phyloP scores from a whole-genome alignment of 2,113 vertebrate genomes.

The Corythornis vintsioides region DNA sequence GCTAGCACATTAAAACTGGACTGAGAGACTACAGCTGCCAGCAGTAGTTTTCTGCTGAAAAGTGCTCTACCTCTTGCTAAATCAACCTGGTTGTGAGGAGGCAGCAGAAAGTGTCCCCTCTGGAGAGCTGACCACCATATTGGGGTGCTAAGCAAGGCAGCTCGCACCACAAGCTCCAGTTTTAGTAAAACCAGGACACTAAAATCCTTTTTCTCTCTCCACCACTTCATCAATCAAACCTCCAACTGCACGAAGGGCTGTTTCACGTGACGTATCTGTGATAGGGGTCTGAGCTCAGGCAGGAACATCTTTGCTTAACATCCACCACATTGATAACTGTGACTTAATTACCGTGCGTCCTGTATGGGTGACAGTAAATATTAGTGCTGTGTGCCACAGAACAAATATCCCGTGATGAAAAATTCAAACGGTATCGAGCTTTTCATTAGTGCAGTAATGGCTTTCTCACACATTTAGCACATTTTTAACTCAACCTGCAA shows the following conservation, averaged over 20 bases:
- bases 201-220: not conserved
- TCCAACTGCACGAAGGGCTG: not conserved
- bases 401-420: constrained; percentile 66
- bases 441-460: constrained; percentile 68
- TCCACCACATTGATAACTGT: not conserved
- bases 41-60: not conserved
- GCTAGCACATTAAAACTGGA: not conserved
- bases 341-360: constrained; percentile 49
- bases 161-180: not conserved
- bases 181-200: not conserved
- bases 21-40: not conserved
- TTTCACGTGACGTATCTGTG: not conserved
- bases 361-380: constrained; percentile 60
- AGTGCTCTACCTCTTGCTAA: not conserved
- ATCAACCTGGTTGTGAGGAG: not conserved
- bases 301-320: constrained; percentile 39
- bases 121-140: not conserved
- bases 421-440: constrained; percentile 61
- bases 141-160: not conserved
- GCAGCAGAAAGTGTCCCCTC: not conserved
- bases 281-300: not conserved
- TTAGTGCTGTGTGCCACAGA: constrained; percentile 59
- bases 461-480: constrained; percentile 62
- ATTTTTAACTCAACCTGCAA: constrained; percentile 66
- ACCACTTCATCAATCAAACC: not conserved